Percentiles rank a stretch among this genome's conserved stretches.
phyloP scores from a whole-genome alignment of 1,140 invertebrate species.

The Drosophila nigromelanica region DNA sequence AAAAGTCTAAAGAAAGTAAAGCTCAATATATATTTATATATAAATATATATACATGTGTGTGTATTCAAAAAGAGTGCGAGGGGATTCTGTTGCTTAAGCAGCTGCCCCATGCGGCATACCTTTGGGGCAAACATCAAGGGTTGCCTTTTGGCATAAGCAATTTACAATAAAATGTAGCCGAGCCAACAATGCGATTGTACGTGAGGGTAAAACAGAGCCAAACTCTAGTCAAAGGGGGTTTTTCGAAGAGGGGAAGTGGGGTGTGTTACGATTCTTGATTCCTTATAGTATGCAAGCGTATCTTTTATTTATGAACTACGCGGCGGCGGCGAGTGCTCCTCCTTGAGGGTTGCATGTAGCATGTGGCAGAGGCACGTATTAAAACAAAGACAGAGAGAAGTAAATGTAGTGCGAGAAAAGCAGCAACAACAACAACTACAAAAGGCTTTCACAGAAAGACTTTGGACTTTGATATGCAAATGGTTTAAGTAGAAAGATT shows the following conservation, averaged over 20 bases:
- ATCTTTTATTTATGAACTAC: conserved; percentile 72
- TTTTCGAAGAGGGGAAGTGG: conserved; percentile 1
- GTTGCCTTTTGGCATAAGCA: conserved; percentile 70
- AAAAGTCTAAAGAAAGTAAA: conserved; percentile 48
- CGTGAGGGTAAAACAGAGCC: conserved; percentile 12
- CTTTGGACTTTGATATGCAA: conserved; percentile 66
- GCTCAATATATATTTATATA: conserved; percentile 34
- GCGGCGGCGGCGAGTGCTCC: not conserved
- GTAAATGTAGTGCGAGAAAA: too few species aligned
- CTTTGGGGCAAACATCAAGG: conserved; percentile 64
- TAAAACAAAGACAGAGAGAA: too few species aligned
- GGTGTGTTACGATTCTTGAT: not conserved
- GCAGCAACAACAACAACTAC: conserved; percentile 1
- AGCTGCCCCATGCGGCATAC: conserved; percentile 39
- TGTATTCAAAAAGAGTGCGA: conserved; percentile 23
- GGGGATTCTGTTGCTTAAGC: conserved; percentile 23
- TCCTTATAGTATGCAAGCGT: conserved; percentile 52
- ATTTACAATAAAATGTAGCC: conserved; percentile 80
- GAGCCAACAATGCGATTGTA: conserved; percentile 65
- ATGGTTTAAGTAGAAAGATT: not conserved
- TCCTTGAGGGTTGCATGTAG: not conserved
- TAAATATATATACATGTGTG: conserved; percentile 20
- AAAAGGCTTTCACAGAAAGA: not conserved
- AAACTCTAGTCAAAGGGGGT: not conserved
- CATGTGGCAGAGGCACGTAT: too few species aligned